These are phyloP conservation scores for Ramazzottius varieornatus DNA, from an alignment of 2,888 invertebrate species.

Conservation along the genomic window DNA sequence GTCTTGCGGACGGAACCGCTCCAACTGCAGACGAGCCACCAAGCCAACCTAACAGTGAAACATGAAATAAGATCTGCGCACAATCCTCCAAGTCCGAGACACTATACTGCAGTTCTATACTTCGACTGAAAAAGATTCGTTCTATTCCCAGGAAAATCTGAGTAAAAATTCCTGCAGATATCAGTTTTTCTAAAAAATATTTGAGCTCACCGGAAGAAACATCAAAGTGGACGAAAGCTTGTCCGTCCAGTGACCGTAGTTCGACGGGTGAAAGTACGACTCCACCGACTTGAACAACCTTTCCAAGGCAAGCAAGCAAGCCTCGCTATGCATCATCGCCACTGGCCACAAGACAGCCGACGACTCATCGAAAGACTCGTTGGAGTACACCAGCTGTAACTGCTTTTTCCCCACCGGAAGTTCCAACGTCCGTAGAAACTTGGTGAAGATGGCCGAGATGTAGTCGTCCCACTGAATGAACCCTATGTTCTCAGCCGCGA, in stretches of 20 bases:
- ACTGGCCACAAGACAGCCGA: conserved; percentile 30
- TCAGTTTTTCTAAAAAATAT: too few relatives aligned
- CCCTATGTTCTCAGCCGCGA: conserved; percentile 47
- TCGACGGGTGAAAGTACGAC: conserved; percentile 67
- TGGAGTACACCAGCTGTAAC: conserved; percentile 11
- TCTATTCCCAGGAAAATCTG: too few relatives aligned
- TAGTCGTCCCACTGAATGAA: conserved; percentile 63
- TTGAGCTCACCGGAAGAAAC: neutral
- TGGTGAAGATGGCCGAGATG: conserved; percentile 36
- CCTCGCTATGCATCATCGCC: conserved; percentile 22
- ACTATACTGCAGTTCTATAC: too few relatives aligned
- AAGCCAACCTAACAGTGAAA: too few relatives aligned
- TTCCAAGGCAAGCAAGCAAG: conserved; percentile 26
- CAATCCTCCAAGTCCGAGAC: too few relatives aligned
- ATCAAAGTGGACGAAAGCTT: neutral
- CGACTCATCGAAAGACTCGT: conserved; percentile 29
- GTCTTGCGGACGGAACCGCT: neutral
- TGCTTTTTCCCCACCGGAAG: conserved; percentile 40
- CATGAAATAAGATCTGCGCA: too few relatives aligned
- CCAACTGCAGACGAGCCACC: conserved; percentile 1
- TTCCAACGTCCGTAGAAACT: conserved; percentile 37
- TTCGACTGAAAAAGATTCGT: too few relatives aligned
- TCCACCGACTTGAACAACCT: conserved; percentile 55
- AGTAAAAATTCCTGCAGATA: too few relatives aligned
- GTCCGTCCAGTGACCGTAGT: conserved; percentile 47